A percentile compares a stretch with the other conserved stretches of the same genome.
These are phyloP conservation scores for Ephydatia muelleri DNA, from an alignment of 37 sponge, comb jelly and placozoan species.

Conservation along the genomic window DNA sequence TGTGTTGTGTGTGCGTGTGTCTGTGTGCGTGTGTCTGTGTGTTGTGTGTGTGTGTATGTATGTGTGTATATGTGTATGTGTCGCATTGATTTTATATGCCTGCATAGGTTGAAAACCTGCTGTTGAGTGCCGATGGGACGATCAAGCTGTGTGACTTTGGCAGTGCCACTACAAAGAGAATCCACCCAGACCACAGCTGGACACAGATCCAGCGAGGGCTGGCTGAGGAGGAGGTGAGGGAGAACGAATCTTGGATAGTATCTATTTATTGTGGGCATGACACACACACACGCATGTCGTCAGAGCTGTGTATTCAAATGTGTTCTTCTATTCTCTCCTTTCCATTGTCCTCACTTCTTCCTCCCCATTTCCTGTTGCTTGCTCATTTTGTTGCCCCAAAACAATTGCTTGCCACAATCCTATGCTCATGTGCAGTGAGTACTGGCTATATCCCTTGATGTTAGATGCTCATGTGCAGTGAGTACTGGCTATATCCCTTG, in stretches of 20 bases:
- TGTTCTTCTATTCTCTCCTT: too few relatives aligned
- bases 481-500: too few relatives aligned
- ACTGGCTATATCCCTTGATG: too few relatives aligned
- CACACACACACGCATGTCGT: too few relatives aligned
- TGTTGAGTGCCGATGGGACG: slow-evolving; percentile 58
- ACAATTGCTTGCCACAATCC: too few relatives aligned
- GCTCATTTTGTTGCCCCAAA: too few relatives aligned
- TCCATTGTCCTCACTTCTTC: too few relatives aligned
- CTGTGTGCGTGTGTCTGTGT: background rate
- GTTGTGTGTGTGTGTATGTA: background rate
- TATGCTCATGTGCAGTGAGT: too few relatives aligned
- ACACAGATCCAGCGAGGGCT: slow-evolving; percentile 77
- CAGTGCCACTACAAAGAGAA: slow-evolving; percentile 80
- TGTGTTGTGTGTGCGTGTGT: background rate
- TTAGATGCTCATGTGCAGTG: too few relatives aligned
- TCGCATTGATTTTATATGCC: background rate
- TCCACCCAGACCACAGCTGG: slow-evolving; percentile 84
- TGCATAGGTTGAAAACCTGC: slow-evolving; percentile 86
- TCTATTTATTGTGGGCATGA: too few relatives aligned
- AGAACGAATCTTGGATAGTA: background rate
- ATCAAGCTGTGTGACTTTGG: slow-evolving; percentile 98
- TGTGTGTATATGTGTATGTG: background rate
- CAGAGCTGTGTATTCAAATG: too few relatives aligned
- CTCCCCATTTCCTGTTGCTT: too few relatives aligned
- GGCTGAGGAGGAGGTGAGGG: slow-evolving; percentile 87